Evolutionary conservation across 1,140 invertebrate genomes (phyloP), one percentile per base, ranked within the genome.

Genomic region (Papilio dardanus): DNA sequence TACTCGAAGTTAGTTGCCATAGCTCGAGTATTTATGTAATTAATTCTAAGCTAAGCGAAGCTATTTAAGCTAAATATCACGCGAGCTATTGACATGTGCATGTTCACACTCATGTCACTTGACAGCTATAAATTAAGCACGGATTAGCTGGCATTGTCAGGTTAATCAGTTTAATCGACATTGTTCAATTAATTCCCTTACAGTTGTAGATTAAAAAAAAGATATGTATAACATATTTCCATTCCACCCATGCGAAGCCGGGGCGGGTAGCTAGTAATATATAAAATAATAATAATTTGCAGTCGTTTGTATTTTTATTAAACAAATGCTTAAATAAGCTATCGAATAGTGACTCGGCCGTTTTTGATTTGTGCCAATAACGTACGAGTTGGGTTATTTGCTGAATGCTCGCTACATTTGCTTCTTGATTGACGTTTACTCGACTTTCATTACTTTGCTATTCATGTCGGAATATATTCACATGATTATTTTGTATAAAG

Each of bases 331-430:
- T 46, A 46, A 46, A 46, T 46, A 46, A 46, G 42, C 42, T 6
- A 46, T 46, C 42, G 16, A 16, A 19, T 19, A 19, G 12, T 46
- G 42, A 46, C n/a, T 19, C 42, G n/a, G 42, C 42, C 5, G n/a
- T n/a, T 46, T 46, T 46, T 46, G 21, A 54, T 54, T 54, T 24
- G 50, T 54, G 21, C 21, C 50, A 54, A 54, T 54, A 21, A 54
- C 21, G 50, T 24, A n/a, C 19, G 21, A 46, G 42, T 46, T 6
- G 42, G 42, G n/a, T 46, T 46, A 46, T 46, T 46, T 46, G 42
- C 16, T 46, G 42, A 46, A 54, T 54, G 50, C 14, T 54, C 50
- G 54, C 54, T 62, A 62, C 54, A 62, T 62, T 62, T 62, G 54
- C 54, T 62, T 10, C 24, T 14, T 62, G 54, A 62, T 62, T 62